These are phyloP conservation scores for Onthophagus taurus DNA, from an alignment of 1,140 invertebrate genomes.

Conservation along the genomic window DNA sequence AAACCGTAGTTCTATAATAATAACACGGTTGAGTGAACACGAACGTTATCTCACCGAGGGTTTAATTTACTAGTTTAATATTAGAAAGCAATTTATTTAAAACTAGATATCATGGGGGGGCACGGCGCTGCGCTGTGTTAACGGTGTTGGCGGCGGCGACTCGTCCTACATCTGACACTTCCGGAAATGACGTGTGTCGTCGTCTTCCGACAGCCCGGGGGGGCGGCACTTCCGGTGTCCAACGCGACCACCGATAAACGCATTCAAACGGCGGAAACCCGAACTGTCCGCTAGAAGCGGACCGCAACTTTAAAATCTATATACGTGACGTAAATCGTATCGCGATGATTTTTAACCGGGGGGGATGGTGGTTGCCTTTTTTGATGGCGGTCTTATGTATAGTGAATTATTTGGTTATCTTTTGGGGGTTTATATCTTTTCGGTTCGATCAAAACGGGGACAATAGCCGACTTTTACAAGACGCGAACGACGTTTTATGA, in stretches of 20 bases:
- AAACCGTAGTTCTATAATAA: too few species aligned
- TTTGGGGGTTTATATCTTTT: slow-evolving; percentile 9
- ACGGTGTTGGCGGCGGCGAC: slow-evolving; percentile 11
- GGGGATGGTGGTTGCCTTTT: too few species aligned
- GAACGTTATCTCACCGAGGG: not conserved
- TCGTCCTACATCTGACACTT: slow-evolving; percentile 31
- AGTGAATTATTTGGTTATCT: too few species aligned
- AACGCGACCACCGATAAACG: slow-evolving; percentile 35
- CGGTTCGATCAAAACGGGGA: slow-evolving; percentile 7
- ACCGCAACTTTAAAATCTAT: slow-evolving; percentile 24
- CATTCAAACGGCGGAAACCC: slow-evolving; percentile 35
- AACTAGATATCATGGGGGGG: slow-evolving; percentile 21
- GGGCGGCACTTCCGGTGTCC: slow-evolving; percentile 35
- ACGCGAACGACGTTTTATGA: slow-evolving; percentile 10
- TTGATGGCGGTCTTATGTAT: too few species aligned
- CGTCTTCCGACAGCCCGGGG: slow-evolving; percentile 36
- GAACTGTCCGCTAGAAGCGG: slow-evolving; percentile 34
- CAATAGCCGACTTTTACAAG: slow-evolving; percentile 11
- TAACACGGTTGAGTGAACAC: too few species aligned
- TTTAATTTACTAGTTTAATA: slow-evolving; percentile 9
- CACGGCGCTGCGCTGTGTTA: too few species aligned
- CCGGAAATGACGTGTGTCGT: slow-evolving; percentile 39
- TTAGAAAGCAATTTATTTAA: slow-evolving; percentile 26
- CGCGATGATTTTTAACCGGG: slow-evolving; percentile 17
- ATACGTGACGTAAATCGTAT: slow-evolving; percentile 17